These are phyloP conservation scores for Grapholita molesta DNA, from an alignment of 1,140 invertebrate genomes.

Conservation along the genomic window DNA sequence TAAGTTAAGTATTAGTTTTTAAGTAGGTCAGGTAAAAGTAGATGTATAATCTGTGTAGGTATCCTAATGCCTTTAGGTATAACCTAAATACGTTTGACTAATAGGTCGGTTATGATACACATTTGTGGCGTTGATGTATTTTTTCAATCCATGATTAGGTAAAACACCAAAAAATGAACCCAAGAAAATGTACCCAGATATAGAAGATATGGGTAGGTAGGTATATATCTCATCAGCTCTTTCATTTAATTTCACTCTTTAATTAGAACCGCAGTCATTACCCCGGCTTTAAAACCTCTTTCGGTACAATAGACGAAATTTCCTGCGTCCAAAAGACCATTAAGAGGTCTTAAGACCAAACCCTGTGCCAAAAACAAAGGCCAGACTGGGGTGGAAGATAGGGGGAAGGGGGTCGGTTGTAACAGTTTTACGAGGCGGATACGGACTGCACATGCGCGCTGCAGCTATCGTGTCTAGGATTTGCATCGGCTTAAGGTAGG, in stretches of 20 bases:
- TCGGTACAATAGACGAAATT: conserved; percentile 47
- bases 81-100: too few species aligned
- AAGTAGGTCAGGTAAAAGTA: too few species aligned
- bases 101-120: too few species aligned
- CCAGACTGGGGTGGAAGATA: conserved; percentile 27
- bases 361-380: conserved; percentile 66
- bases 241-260: conserved; percentile 8
- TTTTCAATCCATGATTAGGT: too few species aligned
- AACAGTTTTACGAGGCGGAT: conserved; percentile 73
- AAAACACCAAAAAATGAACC: not conserved
- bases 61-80: too few species aligned
- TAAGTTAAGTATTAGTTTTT: too few species aligned
- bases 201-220: not conserved
- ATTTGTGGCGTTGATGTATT: too few species aligned
- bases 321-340: conserved; percentile 58
- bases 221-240: not conserved
- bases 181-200: not conserved
- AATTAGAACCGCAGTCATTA: conserved; percentile 15
- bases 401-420: conserved; percentile 41
- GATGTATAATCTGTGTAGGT: too few species aligned
- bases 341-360: conserved; percentile 68
- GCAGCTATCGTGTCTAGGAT: conserved; percentile 53
- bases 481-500: conserved; percentile 67
- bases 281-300: conserved; percentile 38
- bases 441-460: conserved; percentile 67